Evolutionary conservation across 2,888 invertebrate species (phyloP), one percentile per base, ranked within the genome.

Genomic region (Amphipyra berbera): DNA sequence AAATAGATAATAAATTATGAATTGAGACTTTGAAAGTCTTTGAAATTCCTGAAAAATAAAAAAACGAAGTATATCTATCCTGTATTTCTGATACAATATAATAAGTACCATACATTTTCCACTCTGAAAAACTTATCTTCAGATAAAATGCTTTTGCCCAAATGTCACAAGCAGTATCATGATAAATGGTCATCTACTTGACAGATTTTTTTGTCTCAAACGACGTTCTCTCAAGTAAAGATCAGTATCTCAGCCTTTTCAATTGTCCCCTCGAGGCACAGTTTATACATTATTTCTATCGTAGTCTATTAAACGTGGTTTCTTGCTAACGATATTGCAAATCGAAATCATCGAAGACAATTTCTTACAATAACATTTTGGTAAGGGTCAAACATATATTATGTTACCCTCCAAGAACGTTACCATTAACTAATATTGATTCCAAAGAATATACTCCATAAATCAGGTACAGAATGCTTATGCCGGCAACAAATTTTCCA

Each of bases 171-270:
- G 44, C 79, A 81, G 65, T 68, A 81, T 75, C 77, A 64, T 78
- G 79, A 82, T 84, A 81, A 83, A 84, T 84, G 75, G 72, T 49
- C 73, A 74, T 61, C 61, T 59, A 64, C 78, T 75, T 61, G 67
- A 68, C 73, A 68, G 60, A 50, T 49, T 68, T 76, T 75, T 77
- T 76, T 77, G 66, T 76, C 69, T 72, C 61, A 67, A 61, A 61
- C 54, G 54, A 48, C 60, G 57, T 56, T 50, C 56, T 55, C 72
- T 68, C 33, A 50, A 62, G 63, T 64, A 69, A 68, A 67, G 61
- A 69, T 79, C 73, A 35, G 54, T 72, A 76, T 73, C 66, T 62
- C 55, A 47, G 45, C 61, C 55, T 40, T 60, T 66, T 69, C 64
- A 69, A 73, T 66, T 64, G 58, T 73, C 53, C 33, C 50, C 47